These are phyloP conservation scores for Nemopilema nomurai DNA, from an alignment of 30 jellyfish, hydroid and myxozoan genomes.

Conservation along the genomic window DNA sequence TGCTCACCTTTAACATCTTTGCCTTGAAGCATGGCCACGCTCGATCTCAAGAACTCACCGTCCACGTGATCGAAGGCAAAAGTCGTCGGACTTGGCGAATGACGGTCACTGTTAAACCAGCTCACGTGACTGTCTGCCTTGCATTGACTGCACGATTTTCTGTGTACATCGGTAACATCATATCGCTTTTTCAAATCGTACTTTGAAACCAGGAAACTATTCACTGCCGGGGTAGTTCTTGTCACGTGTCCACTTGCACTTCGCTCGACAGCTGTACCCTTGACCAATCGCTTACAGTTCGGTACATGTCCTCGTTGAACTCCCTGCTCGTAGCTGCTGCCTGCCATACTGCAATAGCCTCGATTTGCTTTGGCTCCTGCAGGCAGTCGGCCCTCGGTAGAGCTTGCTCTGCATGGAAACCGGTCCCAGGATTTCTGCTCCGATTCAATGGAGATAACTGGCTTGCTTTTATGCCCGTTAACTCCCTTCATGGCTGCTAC, in stretches of 20 bases:
- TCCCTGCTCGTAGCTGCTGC: slow-evolving; percentile 9
- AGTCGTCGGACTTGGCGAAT: not conserved
- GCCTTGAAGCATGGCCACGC: not conserved
- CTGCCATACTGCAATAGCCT: not conserved
- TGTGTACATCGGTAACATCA: slow-evolving; percentile 27
- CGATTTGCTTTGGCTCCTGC: not conserved
- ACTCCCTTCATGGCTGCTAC: not conserved
- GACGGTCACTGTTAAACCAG: not conserved
- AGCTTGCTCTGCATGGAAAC: not conserved
- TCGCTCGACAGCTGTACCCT: not conserved
- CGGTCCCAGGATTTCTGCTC: not conserved
- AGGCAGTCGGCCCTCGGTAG: not conserved
- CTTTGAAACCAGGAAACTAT: slow-evolving; percentile 16
- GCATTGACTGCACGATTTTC: slow-evolving; percentile 45
- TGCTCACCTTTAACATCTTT: not conserved
- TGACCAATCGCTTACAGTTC: not conserved
- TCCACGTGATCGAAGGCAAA: not conserved
- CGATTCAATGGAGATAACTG: not conserved
- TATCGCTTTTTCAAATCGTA: slow-evolving; percentile 42
- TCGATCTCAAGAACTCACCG: not conserved
- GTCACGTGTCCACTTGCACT: not conserved
- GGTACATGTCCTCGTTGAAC: slow-evolving; percentile 1
- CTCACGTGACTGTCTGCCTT: slow-evolving; percentile 1
- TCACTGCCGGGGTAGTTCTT: not conserved
- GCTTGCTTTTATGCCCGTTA: not conserved